Conservation (phyloP, 2,797 vertebrate species). For the Rhabdomys pumilio region DNA sequence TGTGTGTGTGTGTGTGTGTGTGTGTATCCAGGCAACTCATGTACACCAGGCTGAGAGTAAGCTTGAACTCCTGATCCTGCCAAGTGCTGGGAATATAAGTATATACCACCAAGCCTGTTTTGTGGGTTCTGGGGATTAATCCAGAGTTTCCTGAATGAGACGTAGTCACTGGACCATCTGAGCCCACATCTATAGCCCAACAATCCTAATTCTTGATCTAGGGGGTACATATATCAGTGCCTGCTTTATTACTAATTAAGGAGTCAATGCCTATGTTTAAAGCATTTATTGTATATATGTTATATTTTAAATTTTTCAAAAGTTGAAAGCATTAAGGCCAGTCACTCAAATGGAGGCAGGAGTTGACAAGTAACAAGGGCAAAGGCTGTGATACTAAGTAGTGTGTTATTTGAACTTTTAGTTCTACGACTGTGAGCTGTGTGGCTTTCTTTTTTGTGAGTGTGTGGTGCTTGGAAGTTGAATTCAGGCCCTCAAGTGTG, state of each 20-base stretch:
- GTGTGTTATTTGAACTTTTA: not conserved
- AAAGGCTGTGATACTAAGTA: not conserved
- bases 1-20: not conserved
- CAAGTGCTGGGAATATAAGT: not conserved
- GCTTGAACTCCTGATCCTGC: not conserved
- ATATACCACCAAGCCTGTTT: not conserved
- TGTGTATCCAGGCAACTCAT: not conserved
- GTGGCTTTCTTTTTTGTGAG: not conserved
- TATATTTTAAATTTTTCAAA: conserved; percentile 3
- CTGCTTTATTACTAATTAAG: conserved; percentile 27
- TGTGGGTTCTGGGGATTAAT: not conserved
- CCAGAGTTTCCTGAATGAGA: not conserved
- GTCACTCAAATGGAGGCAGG: not conserved
- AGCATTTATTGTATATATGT: conserved; percentile 38
- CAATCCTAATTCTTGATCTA: not conserved
- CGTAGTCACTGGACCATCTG: not conserved
- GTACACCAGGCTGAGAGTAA: not conserved
- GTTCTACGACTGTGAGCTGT: not conserved
- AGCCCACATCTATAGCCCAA: not conserved
- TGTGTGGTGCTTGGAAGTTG: not conserved
- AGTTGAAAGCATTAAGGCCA: conserved; percentile 16
- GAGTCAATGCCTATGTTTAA: not conserved
- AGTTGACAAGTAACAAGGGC: not conserved
- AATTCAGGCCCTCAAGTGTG: not conserved
- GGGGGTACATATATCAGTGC: not conserved